Evolutionary conservation across 2,113 vertebrate species (phyloP).

Genomic region (Stomatorhinus ivindoensis): DNA sequence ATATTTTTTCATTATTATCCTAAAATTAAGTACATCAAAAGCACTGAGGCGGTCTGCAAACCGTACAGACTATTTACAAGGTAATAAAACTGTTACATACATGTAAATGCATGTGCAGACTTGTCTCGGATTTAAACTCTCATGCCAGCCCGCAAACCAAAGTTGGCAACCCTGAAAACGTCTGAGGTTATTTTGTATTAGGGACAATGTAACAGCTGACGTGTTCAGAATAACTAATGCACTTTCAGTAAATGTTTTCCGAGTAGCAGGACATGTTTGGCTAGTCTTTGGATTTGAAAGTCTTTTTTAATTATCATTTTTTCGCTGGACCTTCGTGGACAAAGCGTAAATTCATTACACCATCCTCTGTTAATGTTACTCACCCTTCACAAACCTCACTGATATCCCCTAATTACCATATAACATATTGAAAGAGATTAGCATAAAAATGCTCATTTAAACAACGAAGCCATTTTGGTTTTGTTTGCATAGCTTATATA

Average conservation of each 20-base stretch:
- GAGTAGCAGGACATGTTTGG: neutral
- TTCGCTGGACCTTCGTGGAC: neutral
- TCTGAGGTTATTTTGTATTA: neutral
- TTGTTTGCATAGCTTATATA: neutral
- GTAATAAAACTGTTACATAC: no score
- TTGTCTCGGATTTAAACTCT: no score
- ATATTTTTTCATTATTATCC: no score
- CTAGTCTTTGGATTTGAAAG: neutral
- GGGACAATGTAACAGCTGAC: neutral
- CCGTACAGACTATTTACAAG: no score
- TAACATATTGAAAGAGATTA: neutral
- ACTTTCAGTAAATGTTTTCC: neutral
- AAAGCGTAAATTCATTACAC: neutral
- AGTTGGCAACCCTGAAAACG: neutral
- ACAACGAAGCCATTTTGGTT: neutral
- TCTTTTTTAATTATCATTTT: neutral
- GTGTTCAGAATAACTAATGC: neutral
- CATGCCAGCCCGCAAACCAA: no score
- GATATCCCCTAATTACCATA: neutral
- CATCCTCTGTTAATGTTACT: neutral
- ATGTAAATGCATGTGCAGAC: no score
- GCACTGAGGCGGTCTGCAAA: no score
- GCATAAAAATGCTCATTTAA: neutral
- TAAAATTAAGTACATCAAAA: no score
- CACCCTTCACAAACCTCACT: neutral